A percentile compares a stretch with the other conserved stretches of the same genome.
phyloP scores from a whole-genome alignment of 2,797 vertebrate genomes.

The Sebastes hopkinsi region DNA sequence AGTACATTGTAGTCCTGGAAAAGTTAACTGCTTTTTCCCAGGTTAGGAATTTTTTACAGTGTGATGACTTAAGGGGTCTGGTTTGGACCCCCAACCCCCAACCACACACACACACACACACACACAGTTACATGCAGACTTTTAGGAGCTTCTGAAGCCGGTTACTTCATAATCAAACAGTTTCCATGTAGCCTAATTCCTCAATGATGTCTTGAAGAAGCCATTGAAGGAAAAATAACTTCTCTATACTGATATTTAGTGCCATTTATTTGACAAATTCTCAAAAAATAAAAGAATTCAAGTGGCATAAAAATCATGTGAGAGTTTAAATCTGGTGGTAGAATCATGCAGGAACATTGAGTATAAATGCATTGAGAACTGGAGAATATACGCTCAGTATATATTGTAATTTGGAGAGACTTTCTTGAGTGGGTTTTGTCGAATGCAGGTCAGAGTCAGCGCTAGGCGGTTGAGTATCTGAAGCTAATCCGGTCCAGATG shows the following conservation, averaged over 20 bases:
- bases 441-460: neutral
- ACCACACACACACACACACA: neutral
- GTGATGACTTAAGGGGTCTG: slow-evolving; percentile 8
- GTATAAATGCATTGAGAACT: neutral
- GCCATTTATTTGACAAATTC: neutral
- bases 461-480: neutral
- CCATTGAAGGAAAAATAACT: neutral
- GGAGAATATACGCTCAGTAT: neutral
- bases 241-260: neutral
- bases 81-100: slow-evolving; percentile 31
- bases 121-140: neutral
- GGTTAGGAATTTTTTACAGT: neutral
- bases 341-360: neutral
- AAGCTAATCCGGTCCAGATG: slow-evolving; percentile 60
- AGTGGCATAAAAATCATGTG: neutral
- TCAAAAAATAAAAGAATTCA: neutral
- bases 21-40: neutral
- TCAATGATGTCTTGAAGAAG: neutral
- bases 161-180: neutral
- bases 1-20: neutral
- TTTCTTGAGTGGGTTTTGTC: neutral
- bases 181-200: neutral
- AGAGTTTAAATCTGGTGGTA: neutral
- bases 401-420: neutral
- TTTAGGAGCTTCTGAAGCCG: neutral